phyloP scores from a whole-genome alignment of 2,113 vertebrate species.

The Chitala chitala region DNA sequence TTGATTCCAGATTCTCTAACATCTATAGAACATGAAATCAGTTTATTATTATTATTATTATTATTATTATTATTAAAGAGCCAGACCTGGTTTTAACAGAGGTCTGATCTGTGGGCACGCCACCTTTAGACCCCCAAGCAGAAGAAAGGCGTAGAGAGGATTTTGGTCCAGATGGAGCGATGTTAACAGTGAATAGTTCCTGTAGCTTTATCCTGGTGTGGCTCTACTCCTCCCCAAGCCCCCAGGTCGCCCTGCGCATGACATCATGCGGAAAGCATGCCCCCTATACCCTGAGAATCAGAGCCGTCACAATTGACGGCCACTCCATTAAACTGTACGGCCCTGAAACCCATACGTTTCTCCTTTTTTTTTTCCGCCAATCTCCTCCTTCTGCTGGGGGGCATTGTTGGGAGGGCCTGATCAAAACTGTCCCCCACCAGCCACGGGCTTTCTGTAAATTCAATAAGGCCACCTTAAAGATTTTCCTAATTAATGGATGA shows the following conservation, averaged over 20 bases:
- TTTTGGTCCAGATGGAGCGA: constrained; percentile 68
- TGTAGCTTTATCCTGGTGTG: constrained; percentile 56
- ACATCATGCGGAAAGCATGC: constrained; percentile 97
- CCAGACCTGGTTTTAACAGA: constrained; percentile 34
- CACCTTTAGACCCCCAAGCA: constrained; percentile 50
- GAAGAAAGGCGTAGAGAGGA: constrained; percentile 49
- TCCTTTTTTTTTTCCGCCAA: constrained; percentile 39
- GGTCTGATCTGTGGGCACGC: constrained; percentile 43
- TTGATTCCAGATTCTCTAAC: too few species aligned
- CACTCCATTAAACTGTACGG: constrained; percentile 84
- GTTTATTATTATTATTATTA: too few species aligned
- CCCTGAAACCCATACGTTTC: constrained; percentile 78
- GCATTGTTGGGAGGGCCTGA: constrained; percentile 85
- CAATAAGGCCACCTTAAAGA: constrained; percentile 99
- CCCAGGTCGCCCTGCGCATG: constrained; percentile 94
- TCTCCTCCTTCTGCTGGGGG: constrained; percentile 72
- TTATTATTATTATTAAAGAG: too few species aligned
- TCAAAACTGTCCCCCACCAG: constrained; percentile 97
- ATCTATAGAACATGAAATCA: too few species aligned
- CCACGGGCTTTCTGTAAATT: constrained; percentile 93
- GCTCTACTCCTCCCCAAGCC: constrained; percentile 68
- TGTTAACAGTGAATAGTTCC: constrained; percentile 78
- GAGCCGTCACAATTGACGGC: constrained; percentile 81
- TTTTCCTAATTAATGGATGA: constrained; percentile 99
- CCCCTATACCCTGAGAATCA: constrained; percentile 91